Percentiles rank a stretch among this genome's conserved stretches.
phyloP scores from a whole-genome alignment of 2,888 invertebrate species.

The Melinaea marsaeus region DNA sequence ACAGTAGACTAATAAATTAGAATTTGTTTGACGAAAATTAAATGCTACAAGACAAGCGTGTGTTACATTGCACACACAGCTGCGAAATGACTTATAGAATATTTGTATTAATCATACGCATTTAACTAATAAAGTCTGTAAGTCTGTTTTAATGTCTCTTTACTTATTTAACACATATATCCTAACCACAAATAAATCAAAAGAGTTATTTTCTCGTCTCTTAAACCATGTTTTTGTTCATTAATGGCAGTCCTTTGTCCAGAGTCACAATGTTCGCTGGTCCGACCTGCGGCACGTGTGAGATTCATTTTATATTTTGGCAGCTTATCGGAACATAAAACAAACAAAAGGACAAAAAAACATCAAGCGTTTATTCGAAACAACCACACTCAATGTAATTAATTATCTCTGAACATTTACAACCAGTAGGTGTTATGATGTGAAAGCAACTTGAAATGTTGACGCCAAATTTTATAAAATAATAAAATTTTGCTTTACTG shows the following conservation, averaged over 20 bases:
- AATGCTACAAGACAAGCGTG: slow-evolving; percentile 1
- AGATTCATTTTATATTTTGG: slow-evolving; percentile 29
- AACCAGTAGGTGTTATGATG: too few species aligned
- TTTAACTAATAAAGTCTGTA: neutral
- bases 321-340: slow-evolving; percentile 23
- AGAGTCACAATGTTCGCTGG: slow-evolving; percentile 41
- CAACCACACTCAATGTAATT: too few species aligned
- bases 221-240: slow-evolving; percentile 59
- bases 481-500: too few species aligned
- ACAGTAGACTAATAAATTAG: neutral
- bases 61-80: neutral
- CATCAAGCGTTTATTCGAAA: neutral
- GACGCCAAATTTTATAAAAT: too few species aligned
- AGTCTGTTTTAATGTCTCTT: too few species aligned
- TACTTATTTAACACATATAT: too few species aligned
- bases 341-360: slow-evolving; percentile 21
- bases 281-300: slow-evolving; percentile 16
- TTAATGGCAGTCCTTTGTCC: slow-evolving; percentile 58
- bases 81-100: slow-evolving; percentile 4
- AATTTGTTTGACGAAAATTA: neutral
- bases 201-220: slow-evolving; percentile 46
- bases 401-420: too few species aligned
- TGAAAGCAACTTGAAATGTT: too few species aligned
- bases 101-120: neutral
- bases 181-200: slow-evolving; percentile 20